phyloP scores from a whole-genome alignment of 2,113 vertebrate genomes.

The Atrichornis clamosus region DNA sequence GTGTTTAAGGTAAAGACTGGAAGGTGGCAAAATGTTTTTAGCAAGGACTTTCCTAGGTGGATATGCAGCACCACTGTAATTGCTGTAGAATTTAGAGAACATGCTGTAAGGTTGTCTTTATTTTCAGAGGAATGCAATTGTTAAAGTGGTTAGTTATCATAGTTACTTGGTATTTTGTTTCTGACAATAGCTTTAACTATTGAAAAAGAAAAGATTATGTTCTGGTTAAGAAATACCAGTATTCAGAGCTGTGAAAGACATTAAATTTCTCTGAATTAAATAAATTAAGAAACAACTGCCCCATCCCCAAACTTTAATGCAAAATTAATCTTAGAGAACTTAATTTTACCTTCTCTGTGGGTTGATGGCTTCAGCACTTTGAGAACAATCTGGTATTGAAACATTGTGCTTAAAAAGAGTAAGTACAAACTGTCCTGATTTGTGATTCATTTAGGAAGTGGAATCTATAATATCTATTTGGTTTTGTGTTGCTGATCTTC shows the following conservation, averaged over 20 bases:
- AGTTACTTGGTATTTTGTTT: not conserved
- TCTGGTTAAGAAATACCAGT: not conserved
- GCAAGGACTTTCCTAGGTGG: not conserved
- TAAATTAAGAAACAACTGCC: not conserved
- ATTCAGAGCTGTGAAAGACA: not conserved
- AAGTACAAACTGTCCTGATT: not conserved
- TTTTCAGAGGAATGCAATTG: not conserved
- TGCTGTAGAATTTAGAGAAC: not conserved
- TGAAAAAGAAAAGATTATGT: not conserved
- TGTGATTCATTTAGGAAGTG: not conserved
- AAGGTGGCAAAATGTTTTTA: not conserved
- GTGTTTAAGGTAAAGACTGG: not conserved
- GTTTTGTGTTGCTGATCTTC: not conserved
- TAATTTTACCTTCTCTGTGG: not conserved
- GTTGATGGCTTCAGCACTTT: not conserved
- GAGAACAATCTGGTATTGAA: not conserved
- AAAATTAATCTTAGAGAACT: not conserved
- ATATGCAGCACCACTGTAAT: not conserved
- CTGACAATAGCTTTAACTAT: not conserved
- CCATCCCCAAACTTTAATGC: not conserved
- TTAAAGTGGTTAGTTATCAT: not conserved
- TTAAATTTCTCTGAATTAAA: not conserved
- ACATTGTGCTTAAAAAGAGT: not conserved
- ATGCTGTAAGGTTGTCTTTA: not conserved
- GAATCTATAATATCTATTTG: not conserved